A percentile compares a stretch with the other conserved stretches of the same genome.
phyloP scores from a whole-genome alignment of 2,888 invertebrate species.

The Morinoia aosen region DNA sequence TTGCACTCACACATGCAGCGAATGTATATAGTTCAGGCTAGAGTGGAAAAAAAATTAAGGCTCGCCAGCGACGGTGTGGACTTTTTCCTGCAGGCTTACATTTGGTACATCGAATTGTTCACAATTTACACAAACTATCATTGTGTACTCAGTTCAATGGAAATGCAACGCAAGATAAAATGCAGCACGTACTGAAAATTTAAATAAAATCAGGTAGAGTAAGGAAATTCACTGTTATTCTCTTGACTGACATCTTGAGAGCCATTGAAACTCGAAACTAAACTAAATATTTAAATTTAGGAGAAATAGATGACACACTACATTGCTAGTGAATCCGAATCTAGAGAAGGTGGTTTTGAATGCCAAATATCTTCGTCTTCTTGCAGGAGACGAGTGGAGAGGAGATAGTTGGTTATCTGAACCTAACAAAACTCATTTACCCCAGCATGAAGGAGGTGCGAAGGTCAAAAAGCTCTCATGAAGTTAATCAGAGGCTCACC shows the following conservation, averaged over 20 bases:
- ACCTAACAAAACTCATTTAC: neutral
- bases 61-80: neutral
- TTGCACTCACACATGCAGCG: neutral
- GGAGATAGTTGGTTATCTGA: neutral
- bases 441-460: neutral
- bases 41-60: neutral
- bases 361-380: neutral
- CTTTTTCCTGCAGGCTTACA: neutral
- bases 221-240: neutral
- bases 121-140: no score
- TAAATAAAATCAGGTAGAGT: neutral
- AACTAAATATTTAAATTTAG: neutral
- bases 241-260: neutral
- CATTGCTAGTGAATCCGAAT: neutral
- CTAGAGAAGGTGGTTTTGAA: neutral
- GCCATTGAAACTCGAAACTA: neutral
- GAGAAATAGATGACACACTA: neutral
- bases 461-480: neutral
- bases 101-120: neutral
- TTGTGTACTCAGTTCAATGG: no score
- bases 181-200: no score
- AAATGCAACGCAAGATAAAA: no score
- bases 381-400: neutral
- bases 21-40: neutral
- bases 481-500: constrained; percentile 32